These are phyloP conservation scores for Pollenia angustigena DNA, from an alignment of 2,888 invertebrate genomes.

Conservation along the genomic window DNA sequence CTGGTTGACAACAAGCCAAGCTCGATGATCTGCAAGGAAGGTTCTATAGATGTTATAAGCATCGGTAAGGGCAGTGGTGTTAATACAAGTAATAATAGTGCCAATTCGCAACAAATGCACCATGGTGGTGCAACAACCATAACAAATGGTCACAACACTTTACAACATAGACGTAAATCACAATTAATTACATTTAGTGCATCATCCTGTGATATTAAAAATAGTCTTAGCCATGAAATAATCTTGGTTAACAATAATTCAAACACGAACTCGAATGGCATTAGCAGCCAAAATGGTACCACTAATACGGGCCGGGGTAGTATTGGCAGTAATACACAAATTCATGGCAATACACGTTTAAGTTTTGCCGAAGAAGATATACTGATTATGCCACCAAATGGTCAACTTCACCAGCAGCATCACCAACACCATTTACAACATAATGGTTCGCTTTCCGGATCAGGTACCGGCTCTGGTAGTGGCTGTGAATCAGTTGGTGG, in stretches of 20 bases:
- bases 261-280: slow-evolving; percentile 40
- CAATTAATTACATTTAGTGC: slow-evolving; percentile 83
- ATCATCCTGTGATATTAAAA: slow-evolving; percentile 83
- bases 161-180: slow-evolving; percentile 82
- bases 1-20: slow-evolving; percentile 84
- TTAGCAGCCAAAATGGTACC: slow-evolving; percentile 43
- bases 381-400: slow-evolving; percentile 75
- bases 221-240: slow-evolving; percentile 83
- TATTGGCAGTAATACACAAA: slow-evolving; percentile 71
- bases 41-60: slow-evolving; percentile 78
- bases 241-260: slow-evolving; percentile 77
- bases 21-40: slow-evolving; percentile 83
- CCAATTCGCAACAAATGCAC: slow-evolving; percentile 71
- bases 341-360: slow-evolving; percentile 77
- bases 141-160: slow-evolving; percentile 79
- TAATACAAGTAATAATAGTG: slow-evolving; percentile 74
- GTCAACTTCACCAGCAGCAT: slow-evolving; percentile 45
- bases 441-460: slow-evolving; percentile 57
- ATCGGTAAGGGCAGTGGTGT: slow-evolving; percentile 75
- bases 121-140: slow-evolving; percentile 58
- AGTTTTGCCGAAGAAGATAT: slow-evolving; percentile 82
- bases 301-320: slow-evolving; percentile 73
- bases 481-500: slow-evolving; percentile 70
- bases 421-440: slow-evolving; percentile 39
- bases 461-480: slow-evolving; percentile 69